Evolutionary conservation across 1,140 invertebrate species (phyloP), one percentile per base, ranked within the genome.

Genomic region (Nixonia krombeini): DNA sequence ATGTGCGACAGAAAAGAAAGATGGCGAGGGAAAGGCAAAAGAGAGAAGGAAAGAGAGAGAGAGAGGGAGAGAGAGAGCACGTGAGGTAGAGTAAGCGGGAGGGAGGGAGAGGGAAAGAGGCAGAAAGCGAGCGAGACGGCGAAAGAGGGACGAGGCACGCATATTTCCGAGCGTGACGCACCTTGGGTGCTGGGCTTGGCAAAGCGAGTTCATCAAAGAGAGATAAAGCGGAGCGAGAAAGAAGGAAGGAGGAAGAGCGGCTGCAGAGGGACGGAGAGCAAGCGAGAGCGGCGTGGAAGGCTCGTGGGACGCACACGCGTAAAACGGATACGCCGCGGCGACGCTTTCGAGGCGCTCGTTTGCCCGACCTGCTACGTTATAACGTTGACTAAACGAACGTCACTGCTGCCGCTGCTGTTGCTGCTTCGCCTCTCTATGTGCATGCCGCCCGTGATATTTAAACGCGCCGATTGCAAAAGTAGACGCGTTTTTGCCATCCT

Each of bases 131-230:
- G 35, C 9, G 41, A 18, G 45, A 25, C 13, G n/a, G 40, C 50
- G 61, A 51, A 13, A 42, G n/a, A n/a, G n/a, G n/a, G n/a, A n/a
- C 53, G 45, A 45, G 46, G 59, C 53, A 63, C 65, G 70, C 72
- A 76, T 73, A 76, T 75, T 77, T 75, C 61, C 70, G 63, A 73
- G 66, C 75, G 73, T 76, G 74, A 75, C 41, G 40, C 42, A 44
- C 28, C 44, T 49, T 42, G 37, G 23, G 18, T 25, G 26, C 13
- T 47, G 33, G 51, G 23, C 42, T 35, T 28, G 42, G 42, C 41
- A 44, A 37, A 38, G 49, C 10, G 31, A 45, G 26, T 31, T 46
- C 44, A 29, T 15, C 21, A 2, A 28, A 29, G 26, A 46, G 26
- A 46, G 44, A 46, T 46, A 46, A 46, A 45, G 21, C 25, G 17